phyloP scores from a whole-genome alignment of 2,797 vertebrate species.

The Hydrolagus colliei region DNA sequence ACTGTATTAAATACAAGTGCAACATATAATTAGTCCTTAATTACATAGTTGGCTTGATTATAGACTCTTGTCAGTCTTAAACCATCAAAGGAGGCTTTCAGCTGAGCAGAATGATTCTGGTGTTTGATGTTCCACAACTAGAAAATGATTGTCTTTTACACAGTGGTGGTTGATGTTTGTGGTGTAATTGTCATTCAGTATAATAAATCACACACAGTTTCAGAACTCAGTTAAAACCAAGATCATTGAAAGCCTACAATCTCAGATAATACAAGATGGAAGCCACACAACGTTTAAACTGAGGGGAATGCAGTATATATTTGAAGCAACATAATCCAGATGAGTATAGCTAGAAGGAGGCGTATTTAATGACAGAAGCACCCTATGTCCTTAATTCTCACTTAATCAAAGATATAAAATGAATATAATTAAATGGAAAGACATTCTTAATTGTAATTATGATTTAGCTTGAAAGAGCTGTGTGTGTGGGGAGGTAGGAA shows the following conservation, averaged over 20 bases:
- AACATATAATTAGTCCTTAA: neutral
- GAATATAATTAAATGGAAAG: too few species aligned
- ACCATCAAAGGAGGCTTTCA: conserved; percentile 18
- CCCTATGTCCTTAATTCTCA: too few species aligned
- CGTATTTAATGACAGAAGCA: neutral
- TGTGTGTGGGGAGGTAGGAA: too few species aligned
- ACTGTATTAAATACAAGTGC: neutral
- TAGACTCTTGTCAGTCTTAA: neutral
- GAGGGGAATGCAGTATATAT: neutral
- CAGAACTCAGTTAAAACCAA: neutral
- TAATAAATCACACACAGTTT: neutral
- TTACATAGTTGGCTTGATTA: conserved; percentile 19
- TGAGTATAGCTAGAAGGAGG: neutral
- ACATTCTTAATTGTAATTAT: too few species aligned
- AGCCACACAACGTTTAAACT: neutral
- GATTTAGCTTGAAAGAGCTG: too few species aligned
- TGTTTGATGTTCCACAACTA: conserved; percentile 12
- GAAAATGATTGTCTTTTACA: conserved; percentile 2
- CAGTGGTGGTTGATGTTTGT: neutral
- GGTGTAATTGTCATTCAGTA: too few species aligned
- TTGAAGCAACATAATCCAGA: neutral
- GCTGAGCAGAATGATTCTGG: neutral
- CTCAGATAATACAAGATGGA: neutral
- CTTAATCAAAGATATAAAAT: too few species aligned
- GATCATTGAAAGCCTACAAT: conserved; percentile 14